A percentile compares a stretch with the other conserved stretches of the same genome.
Evolutionary conservation across 2,797 vertebrate species (phyloP).

Genomic region (Molossus molossus): DNA sequence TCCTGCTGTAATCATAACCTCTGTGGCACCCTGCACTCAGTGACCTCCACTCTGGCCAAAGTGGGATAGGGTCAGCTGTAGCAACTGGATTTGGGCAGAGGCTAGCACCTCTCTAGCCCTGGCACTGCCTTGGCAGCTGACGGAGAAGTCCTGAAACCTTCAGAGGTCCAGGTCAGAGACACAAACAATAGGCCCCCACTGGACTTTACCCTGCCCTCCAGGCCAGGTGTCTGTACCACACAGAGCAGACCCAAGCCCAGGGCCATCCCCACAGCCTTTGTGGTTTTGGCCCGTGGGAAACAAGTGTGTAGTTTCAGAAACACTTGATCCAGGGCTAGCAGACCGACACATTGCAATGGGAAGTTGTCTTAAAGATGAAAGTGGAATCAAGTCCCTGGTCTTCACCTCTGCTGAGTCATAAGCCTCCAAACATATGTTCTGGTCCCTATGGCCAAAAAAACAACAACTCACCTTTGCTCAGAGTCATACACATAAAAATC

Average conservation of each 20-base stretch:
- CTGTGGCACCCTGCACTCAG: neutral
- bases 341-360: neutral
- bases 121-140: neutral
- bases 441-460: constrained; percentile 22
- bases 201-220: neutral
- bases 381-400: neutral
- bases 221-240: neutral
- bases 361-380: neutral
- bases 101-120: neutral
- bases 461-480: constrained; percentile 59
- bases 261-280: neutral
- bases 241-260: neutral
- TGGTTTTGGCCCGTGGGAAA: neutral
- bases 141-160: neutral
- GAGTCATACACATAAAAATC: constrained; percentile 16
- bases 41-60: neutral
- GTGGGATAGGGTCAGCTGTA: neutral
- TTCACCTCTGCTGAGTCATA: constrained; percentile 1
- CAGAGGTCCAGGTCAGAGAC: neutral
- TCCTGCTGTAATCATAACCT: neutral
- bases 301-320: neutral
- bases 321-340: neutral
- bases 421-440: constrained; percentile 18
- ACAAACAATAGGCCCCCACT: neutral
- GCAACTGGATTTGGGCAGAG: neutral